Evolutionary conservation across 1,140 invertebrate genomes (phyloP).

Genomic region (Manduca sexta): DNA sequence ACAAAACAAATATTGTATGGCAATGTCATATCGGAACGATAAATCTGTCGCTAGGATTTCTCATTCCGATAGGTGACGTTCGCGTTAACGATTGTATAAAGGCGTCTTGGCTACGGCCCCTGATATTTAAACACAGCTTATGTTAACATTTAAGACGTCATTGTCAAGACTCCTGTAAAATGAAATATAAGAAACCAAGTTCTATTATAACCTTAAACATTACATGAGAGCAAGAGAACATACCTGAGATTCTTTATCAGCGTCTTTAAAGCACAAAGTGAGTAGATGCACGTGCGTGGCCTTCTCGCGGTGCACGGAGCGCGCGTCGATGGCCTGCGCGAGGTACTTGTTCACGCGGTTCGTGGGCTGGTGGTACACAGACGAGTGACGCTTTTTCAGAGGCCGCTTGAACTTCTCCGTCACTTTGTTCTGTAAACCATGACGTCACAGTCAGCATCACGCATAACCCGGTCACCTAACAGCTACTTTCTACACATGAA

Average conservation of each 20-base stretch:
- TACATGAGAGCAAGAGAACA: too few species aligned
- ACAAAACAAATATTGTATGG: too few species aligned
- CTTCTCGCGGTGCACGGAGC: constrained; percentile 91
- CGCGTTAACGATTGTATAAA: too few species aligned
- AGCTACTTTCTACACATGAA: not conserved
- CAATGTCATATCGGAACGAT: too few species aligned
- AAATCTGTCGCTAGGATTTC: too few species aligned
- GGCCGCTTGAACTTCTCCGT: constrained; percentile 91
- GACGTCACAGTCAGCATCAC: not conserved
- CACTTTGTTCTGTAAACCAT: constrained; percentile 81
- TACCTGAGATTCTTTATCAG: constrained; percentile 84
- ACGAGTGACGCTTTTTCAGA: constrained; percentile 90
- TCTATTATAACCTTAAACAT: too few species aligned
- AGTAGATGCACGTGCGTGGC: constrained; percentile 89
- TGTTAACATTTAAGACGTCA: too few species aligned
- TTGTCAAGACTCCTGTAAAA: too few species aligned
- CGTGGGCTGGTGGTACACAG: constrained; percentile 87
- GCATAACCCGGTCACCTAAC: constrained; percentile 11
- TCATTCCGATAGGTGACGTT: too few species aligned
- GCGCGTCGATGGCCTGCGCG: constrained; percentile 91
- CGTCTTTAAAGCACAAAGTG: constrained; percentile 88
- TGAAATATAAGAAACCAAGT: too few species aligned
- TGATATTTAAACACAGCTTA: too few species aligned
- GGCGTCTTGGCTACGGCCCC: too few species aligned
- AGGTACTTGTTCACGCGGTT: constrained; percentile 94